phyloP scores from a whole-genome alignment of 1,140 invertebrate species.

The Tribolium castaneum region DNA sequence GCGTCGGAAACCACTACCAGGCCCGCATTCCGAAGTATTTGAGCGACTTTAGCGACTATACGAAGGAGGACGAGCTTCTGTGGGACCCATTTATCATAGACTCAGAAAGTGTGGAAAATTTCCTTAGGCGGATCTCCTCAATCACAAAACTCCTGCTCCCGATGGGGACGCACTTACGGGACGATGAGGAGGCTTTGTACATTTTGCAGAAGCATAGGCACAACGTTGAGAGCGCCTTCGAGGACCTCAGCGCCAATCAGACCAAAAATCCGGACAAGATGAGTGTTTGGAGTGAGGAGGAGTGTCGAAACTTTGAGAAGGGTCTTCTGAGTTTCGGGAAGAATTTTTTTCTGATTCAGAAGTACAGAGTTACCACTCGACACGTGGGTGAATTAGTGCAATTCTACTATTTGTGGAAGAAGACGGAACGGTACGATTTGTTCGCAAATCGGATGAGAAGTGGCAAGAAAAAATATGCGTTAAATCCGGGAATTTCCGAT shows the following conservation, averaged over 20 bases:
- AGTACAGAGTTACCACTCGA: slow-evolving; percentile 91
- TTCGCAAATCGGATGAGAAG: slow-evolving; percentile 84
- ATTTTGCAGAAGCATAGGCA: slow-evolving; percentile 92
- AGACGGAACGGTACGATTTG: slow-evolving; percentile 94
- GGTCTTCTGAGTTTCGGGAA: slow-evolving; percentile 92
- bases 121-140: slow-evolving; percentile 77
- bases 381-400: slow-evolving; percentile 95
- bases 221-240: slow-evolving; percentile 90
- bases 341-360: slow-evolving; percentile 93
- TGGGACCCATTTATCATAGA: slow-evolving; percentile 88
- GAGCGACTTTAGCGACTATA: slow-evolving; percentile 92
- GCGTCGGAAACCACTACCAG: slow-evolving; percentile 91
- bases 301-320: slow-evolving; percentile 95
- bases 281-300: slow-evolving; percentile 95
- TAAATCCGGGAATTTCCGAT: slow-evolving; percentile 85
- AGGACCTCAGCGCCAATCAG: slow-evolving; percentile 81
- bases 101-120: slow-evolving; percentile 82
- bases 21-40: slow-evolving; percentile 91
- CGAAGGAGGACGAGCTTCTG: slow-evolving; percentile 93
- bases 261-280: slow-evolving; percentile 73
- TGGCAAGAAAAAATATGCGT: slow-evolving; percentile 86
- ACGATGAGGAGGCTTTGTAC: slow-evolving; percentile 94
- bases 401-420: slow-evolving; percentile 99
- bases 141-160: slow-evolving; percentile 69
- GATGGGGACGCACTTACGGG: slow-evolving; percentile 81